Conservation (phyloP, 2,797 vertebrate genomes). For the Myoxocephalus aenaeus region DNA sequence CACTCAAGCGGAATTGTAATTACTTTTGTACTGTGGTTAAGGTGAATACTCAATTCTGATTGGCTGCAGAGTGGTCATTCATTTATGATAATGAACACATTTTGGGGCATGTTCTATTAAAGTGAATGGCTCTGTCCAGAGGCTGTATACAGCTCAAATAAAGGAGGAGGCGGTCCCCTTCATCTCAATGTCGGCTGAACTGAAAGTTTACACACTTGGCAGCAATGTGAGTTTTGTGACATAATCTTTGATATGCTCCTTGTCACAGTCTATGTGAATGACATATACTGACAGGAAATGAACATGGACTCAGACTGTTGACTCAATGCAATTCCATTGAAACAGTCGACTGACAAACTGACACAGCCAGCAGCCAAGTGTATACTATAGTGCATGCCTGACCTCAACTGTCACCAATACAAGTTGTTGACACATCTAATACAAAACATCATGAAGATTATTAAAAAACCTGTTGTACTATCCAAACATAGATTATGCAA, state of each 20-base stretch:
- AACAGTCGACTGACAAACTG: background rate
- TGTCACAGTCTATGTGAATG: background rate
- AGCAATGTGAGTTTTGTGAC: background rate
- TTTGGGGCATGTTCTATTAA: too few relatives aligned
- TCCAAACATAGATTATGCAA: background rate
- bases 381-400: background rate
- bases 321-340: background rate
- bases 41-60: too few relatives aligned
- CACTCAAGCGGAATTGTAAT: too few relatives aligned
- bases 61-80: too few relatives aligned
- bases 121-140: background rate
- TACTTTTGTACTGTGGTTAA: too few relatives aligned
- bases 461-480: constrained; percentile 23
- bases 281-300: background rate
- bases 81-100: too few relatives aligned
- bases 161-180: too few relatives aligned
- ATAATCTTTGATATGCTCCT: background rate
- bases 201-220: too few relatives aligned
- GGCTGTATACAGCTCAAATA: too few relatives aligned
- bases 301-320: background rate
- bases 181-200: too few relatives aligned
- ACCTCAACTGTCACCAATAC: background rate
- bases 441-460: background rate
- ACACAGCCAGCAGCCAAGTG: background rate
- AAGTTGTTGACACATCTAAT: background rate